Conservation (phyloP, 2,888 invertebrate genomes). For the Eudasyphora cyanicolor region DNA sequence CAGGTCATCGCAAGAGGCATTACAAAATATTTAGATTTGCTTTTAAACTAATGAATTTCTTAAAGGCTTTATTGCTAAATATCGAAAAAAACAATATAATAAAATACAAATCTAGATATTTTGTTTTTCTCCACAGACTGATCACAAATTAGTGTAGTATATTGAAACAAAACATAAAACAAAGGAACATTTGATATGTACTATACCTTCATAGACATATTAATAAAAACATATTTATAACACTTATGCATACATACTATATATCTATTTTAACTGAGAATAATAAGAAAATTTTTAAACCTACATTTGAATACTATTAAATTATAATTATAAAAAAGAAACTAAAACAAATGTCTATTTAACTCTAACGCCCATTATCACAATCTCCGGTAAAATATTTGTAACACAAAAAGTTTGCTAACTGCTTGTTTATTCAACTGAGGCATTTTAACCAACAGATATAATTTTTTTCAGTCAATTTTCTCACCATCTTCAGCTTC, state of each 20-base stretch:
- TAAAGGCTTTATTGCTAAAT: background rate
- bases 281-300: conserved; percentile 26
- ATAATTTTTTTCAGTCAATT: too few species aligned
- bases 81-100: background rate
- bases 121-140: background rate
- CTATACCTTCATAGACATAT: conserved; percentile 9
- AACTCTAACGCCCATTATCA: too few species aligned
- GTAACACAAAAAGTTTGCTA: too few species aligned
- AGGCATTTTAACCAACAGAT: too few species aligned
- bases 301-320: background rate
- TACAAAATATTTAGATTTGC: conserved; percentile 29
- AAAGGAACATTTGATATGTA: background rate
- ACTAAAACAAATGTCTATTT: background rate
- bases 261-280: conserved; percentile 23
- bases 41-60: conserved; percentile 10
- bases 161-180: background rate
- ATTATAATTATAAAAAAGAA: background rate
- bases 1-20: background rate
- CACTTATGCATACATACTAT: background rate
- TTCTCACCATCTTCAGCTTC: too few species aligned
- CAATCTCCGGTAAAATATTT: too few species aligned
- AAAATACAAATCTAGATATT: conserved; percentile 32
- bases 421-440: too few species aligned
- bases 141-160: conserved; percentile 13
- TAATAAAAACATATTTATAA: conserved; percentile 8